These are phyloP conservation scores for Andrena flavipes DNA, from an alignment of 2,888 invertebrate genomes.

Conservation along the genomic window DNA sequence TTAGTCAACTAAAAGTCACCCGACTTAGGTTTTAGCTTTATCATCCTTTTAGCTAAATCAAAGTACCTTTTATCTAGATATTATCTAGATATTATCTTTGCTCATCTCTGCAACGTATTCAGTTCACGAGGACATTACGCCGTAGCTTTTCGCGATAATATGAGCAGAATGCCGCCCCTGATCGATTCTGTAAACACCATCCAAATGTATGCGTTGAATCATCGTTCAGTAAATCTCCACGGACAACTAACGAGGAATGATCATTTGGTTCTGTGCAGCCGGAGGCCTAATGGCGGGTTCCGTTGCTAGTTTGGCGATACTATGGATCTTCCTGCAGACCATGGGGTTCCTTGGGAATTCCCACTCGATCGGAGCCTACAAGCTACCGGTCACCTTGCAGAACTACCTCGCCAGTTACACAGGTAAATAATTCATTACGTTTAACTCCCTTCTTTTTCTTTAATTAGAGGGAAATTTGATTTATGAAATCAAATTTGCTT, in stretches of 20 bases:
- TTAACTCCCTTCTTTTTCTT: background rate
- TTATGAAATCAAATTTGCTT: background rate
- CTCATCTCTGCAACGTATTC: too few relatives aligned
- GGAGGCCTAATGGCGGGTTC: conserved; percentile 82
- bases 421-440: conserved; percentile 66
- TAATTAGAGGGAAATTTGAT: background rate
- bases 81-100: too few relatives aligned
- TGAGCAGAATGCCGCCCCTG: background rate
- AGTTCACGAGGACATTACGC: background rate
- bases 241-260: background rate
- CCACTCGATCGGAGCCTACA: conserved; percentile 73
- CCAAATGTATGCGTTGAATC: conserved; percentile 35
- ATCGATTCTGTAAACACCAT: conserved; percentile 19
- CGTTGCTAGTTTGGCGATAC: conserved; percentile 78
- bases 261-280: conserved; percentile 71
- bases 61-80: too few relatives aligned
- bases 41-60: too few relatives aligned
- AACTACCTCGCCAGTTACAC: conserved; percentile 74
- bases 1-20: too few relatives aligned
- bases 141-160: conserved; percentile 20
- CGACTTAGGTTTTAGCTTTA: too few relatives aligned
- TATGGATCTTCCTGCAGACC: conserved; percentile 80
- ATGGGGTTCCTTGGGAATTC: conserved; percentile 78
- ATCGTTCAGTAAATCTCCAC: background rate
- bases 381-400: conserved; percentile 73